Evolutionary conservation across 2,113 vertebrate species (phyloP).

Genomic region (Eolophus roseicapilla): DNA sequence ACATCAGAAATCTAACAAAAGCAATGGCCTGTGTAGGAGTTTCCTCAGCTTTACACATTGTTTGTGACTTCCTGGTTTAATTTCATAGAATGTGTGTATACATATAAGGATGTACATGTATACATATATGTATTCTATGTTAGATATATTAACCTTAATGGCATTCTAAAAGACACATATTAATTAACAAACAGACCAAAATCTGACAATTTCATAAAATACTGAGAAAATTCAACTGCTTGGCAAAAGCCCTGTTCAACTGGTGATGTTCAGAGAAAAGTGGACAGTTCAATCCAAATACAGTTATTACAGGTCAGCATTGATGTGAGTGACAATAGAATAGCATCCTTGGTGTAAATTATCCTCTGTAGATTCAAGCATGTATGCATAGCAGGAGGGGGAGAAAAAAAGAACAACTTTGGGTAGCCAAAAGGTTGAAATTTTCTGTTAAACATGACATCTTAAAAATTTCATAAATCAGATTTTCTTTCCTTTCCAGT

Average conservation of each 20-base stretch:
- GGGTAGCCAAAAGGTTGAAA: background rate
- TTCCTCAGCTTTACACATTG: background rate
- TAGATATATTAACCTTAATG: background rate
- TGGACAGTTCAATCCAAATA: background rate
- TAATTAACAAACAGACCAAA: background rate
- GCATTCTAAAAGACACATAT: background rate
- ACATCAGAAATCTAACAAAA: background rate
- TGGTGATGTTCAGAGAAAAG: background rate
- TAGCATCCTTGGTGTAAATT: background rate
- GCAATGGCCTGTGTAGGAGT: background rate
- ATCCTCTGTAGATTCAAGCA: background rate
- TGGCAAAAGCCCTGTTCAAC: background rate
- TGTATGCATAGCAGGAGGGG: fast-evolving
- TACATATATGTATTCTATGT: background rate
- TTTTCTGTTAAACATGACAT: background rate
- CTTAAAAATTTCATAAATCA: background rate
- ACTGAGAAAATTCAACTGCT: background rate
- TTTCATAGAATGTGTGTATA: background rate
- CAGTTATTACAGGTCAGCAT: background rate
- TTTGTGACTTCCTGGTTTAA: background rate
- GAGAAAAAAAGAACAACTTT: fast-evolving
- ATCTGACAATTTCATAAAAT: background rate
- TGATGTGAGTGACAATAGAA: background rate
- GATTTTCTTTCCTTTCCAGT: background rate
- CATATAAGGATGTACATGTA: fast-evolving